A percentile compares a stretch with the other conserved stretches of the same genome.
phyloP scores from a whole-genome alignment of 1,140 invertebrate genomes.

The Potamilus streckersoni region DNA sequence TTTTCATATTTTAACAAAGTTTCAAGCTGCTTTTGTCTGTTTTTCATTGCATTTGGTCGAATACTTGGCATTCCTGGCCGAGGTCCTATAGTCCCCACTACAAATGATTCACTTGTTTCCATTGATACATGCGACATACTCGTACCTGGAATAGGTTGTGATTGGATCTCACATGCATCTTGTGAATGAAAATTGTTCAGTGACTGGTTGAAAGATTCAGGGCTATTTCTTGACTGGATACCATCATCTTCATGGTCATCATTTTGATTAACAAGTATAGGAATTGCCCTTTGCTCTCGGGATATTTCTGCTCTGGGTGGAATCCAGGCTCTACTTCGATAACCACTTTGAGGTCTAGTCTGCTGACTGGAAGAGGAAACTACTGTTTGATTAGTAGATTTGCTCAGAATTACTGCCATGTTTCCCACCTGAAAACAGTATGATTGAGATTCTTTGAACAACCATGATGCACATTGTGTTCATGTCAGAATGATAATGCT shows the following conservation, averaged over 20 bases:
- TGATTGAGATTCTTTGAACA: no score
- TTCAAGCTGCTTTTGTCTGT: constrained; percentile 75
- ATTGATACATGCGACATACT: no score
- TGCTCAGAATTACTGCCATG: constrained; percentile 77
- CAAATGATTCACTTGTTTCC: neutral
- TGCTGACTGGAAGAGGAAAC: neutral
- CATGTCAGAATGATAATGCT: no score
- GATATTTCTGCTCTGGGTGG: constrained; percentile 17
- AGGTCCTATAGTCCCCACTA: constrained; percentile 24
- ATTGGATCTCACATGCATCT: no score
- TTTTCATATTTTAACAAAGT: constrained; percentile 74
- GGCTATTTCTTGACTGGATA: constrained; percentile 6
- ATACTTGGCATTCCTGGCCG: constrained; percentile 59
- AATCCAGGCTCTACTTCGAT: constrained; percentile 17
- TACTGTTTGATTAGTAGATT: constrained; percentile 43
- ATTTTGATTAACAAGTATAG: neutral
- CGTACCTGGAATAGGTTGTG: no score
- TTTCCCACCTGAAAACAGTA: constrained; percentile 70
- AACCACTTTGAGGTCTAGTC: no score
- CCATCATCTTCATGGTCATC: neutral
- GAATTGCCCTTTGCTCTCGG: neutral
- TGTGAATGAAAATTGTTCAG: no score
- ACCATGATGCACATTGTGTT: no score
- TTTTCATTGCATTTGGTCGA: constrained; percentile 65
- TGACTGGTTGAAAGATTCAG: neutral